Evolutionary conservation across 1,140 invertebrate species (phyloP).

Genomic region (Neotoxoptera formosana): DNA sequence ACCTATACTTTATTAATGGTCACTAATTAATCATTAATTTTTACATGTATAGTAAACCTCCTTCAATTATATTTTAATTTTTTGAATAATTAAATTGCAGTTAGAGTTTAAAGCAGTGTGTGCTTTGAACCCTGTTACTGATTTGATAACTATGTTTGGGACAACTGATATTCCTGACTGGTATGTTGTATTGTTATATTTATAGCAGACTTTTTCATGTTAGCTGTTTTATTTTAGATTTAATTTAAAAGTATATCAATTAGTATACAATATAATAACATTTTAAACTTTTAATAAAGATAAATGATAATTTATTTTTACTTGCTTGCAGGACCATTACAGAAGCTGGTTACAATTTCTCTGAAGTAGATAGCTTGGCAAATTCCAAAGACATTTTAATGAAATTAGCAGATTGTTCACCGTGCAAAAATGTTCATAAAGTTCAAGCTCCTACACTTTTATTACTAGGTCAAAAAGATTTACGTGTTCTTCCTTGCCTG

Average conservation of each 20-base stretch:
- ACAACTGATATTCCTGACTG: slow-evolving; percentile 88
- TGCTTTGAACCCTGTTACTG: slow-evolving; percentile 81
- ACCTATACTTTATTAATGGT: no score
- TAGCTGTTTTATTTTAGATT: not conserved
- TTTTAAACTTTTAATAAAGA: not conserved
- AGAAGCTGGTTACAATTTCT: slow-evolving; percentile 67
- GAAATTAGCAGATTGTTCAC: slow-evolving; percentile 73
- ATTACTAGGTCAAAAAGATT: slow-evolving; percentile 82
- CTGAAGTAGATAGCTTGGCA: slow-evolving; percentile 60
- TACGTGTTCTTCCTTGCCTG: slow-evolving; percentile 80
- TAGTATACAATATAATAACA: not conserved
- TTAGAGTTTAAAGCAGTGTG: slow-evolving; percentile 75
- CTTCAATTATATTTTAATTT: not conserved
- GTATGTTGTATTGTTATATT: slow-evolving; percentile 65
- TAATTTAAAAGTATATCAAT: not conserved
- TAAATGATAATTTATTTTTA: not conserved
- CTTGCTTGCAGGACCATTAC: slow-evolving; percentile 63
- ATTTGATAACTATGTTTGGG: slow-evolving; percentile 74
- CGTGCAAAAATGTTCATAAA: slow-evolving; percentile 71
- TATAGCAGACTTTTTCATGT: not conserved
- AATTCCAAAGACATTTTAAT: slow-evolving; percentile 62
- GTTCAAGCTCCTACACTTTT: slow-evolving; percentile 82
- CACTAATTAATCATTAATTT: not conserved
- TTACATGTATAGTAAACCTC: not conserved
- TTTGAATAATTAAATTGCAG: slow-evolving; percentile 62